Conservation (phyloP, 30 jellyfish, hydroid and myxozoan species). For the Aurelia coerulea region DNA sequence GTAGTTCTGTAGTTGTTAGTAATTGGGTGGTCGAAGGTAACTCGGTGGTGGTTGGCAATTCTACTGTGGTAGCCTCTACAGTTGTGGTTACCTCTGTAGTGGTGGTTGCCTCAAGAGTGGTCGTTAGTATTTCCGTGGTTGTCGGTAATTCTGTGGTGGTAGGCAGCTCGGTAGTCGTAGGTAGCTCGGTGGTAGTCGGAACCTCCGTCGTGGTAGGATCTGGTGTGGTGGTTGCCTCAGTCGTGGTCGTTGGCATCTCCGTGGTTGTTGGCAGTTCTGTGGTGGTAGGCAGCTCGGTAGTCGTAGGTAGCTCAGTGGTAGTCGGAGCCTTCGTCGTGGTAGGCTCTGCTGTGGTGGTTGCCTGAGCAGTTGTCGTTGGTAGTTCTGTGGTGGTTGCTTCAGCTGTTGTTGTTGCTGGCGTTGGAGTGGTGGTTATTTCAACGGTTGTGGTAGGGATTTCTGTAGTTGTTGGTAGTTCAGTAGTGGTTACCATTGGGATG, state of each 20-base stretch:
- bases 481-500: too few species aligned
- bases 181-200: not conserved
- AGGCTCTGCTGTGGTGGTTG: conserved; percentile 11
- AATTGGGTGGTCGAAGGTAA: not conserved
- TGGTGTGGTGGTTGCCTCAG: not conserved
- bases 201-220: not conserved
- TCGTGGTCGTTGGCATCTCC: not conserved
- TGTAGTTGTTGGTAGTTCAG: too few species aligned
- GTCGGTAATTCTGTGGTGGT: conserved; percentile 4
- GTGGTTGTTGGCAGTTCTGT: not conserved
- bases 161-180: not conserved
- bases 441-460: too few species aligned
- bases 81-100: not conserved
- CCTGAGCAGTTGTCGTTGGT: not conserved
- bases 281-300: conserved; percentile 3
- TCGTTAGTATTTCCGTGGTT: not conserved
- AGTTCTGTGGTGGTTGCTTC: conserved; percentile 2
- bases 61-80: not conserved
- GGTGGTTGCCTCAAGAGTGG: not conserved
- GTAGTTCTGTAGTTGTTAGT: not conserved
- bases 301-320: not conserved
- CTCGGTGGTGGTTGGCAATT: not conserved
- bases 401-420: not conserved
- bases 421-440: not conserved
- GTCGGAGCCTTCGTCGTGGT: conserved; percentile 1